These are phyloP conservation scores for Drosophila biarmipes DNA, from an alignment of 1,140 invertebrate species.

Conservation along the genomic window DNA sequence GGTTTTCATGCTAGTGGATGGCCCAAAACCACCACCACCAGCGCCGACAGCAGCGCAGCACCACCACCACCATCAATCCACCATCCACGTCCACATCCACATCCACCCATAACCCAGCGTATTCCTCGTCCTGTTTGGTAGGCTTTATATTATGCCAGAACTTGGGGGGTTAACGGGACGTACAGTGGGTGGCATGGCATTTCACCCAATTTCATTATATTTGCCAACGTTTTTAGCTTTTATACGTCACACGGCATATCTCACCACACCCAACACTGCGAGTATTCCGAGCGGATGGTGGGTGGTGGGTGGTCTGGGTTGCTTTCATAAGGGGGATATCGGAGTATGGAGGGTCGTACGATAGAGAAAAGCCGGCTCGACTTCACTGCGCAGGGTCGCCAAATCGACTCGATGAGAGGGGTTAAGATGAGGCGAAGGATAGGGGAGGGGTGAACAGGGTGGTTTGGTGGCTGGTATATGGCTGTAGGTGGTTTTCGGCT, in stretches of 20 bases:
- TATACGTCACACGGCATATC: constrained; percentile 83
- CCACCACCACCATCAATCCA: constrained; percentile 22
- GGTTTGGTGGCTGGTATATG: constrained; percentile 16
- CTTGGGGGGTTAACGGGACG: constrained; percentile 13
- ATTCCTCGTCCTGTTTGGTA: constrained; percentile 58
- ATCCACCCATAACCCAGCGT: constrained; percentile 23
- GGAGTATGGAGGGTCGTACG: constrained; percentile 30
- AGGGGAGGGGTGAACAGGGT: not conserved
- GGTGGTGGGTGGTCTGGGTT: constrained; percentile 31
- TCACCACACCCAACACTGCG: constrained; percentile 68
- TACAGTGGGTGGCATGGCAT: constrained; percentile 46
- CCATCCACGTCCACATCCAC: constrained; percentile 1
- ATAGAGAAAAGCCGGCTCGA: constrained; percentile 57
- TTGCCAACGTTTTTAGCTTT: constrained; percentile 83
- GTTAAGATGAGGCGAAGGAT: constrained; percentile 15
- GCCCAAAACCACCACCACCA: constrained; percentile 59
- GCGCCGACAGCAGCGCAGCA: constrained; percentile 14
- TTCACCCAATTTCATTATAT: constrained; percentile 84
- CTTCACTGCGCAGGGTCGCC: constrained; percentile 56
- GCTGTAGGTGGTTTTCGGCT: constrained; percentile 61
- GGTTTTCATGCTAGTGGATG: constrained; percentile 72
- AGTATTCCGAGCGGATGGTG: constrained; percentile 30
- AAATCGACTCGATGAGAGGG: constrained; percentile 32
- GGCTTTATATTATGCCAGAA: constrained; percentile 80
- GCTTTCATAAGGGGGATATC: constrained; percentile 26